These are phyloP conservation scores for Rhinolophus sinicus DNA, from an alignment of 2,113 vertebrate genomes.

Conservation along the genomic window DNA sequence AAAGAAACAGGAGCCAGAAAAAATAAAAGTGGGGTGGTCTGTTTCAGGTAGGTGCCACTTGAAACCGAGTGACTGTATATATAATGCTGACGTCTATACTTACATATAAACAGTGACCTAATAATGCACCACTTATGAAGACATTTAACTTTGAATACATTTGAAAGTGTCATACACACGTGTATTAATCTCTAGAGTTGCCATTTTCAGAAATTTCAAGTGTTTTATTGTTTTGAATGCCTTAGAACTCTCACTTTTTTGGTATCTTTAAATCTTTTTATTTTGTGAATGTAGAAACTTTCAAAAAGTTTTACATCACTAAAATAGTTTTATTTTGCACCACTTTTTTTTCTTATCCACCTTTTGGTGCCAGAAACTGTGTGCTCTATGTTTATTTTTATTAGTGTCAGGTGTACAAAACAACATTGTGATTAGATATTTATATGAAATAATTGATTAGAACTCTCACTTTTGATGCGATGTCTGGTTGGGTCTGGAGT, in stretches of 20 bases:
- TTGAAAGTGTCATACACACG: neutral
- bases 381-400: too few species aligned
- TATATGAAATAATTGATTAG: neutral
- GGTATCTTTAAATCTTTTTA: too few species aligned
- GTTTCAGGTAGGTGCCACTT: neutral
- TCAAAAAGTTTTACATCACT: too few species aligned
- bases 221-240: slow-evolving; percentile 33
- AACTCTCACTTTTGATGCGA: neutral
- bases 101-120: neutral
- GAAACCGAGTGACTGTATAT: neutral
- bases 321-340: too few species aligned
- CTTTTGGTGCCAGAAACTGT: too few species aligned
- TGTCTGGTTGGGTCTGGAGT: neutral
- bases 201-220: neutral
- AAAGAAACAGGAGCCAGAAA: slow-evolving; percentile 24
- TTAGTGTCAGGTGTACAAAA: too few species aligned
- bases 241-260: neutral
- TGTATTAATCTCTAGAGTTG: neutral
- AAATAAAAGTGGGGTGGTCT: slow-evolving; percentile 11
- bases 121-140: neutral
- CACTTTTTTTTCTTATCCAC: too few species aligned
- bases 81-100: neutral
- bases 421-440: too few species aligned
- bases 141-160: neutral
- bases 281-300: too few species aligned